These are phyloP conservation scores for Pachyrhynchus sulphureomaculatus DNA, from an alignment of 1,140 invertebrate genomes.

Conservation along the genomic window DNA sequence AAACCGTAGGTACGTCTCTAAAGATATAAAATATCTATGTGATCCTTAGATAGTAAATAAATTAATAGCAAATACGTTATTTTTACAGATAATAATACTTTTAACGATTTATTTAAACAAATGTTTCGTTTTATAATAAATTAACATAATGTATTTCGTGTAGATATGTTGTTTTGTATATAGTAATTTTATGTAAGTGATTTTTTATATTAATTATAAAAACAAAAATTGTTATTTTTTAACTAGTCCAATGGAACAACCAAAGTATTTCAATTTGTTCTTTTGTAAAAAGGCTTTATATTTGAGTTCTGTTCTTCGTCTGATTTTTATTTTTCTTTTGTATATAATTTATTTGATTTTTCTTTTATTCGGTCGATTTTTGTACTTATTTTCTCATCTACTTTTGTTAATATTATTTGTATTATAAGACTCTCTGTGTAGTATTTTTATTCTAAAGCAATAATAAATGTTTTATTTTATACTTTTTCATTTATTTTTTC, in stretches of 20 bases:
- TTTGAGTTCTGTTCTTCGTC: constrained; percentile 22
- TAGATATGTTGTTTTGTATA: constrained; percentile 34
- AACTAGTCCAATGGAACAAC: constrained; percentile 50
- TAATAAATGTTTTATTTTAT: constrained; percentile 33
- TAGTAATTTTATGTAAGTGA: constrained; percentile 25
- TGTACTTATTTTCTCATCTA: constrained; percentile 19
- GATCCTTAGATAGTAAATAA: constrained; percentile 39
- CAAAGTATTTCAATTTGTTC: constrained; percentile 45
- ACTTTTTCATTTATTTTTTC: constrained; percentile 15
- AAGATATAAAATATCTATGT: constrained; percentile 39
- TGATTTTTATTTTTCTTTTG: constrained; percentile 10
- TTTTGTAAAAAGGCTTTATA: constrained; percentile 33
- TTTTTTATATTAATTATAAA: constrained; percentile 15
- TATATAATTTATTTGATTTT: constrained; percentile 14
- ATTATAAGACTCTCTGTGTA: constrained; percentile 19
- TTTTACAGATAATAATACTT: constrained; percentile 32
- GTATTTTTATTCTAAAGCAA: constrained; percentile 12
- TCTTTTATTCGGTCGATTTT: constrained; percentile 27
- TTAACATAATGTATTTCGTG: constrained; percentile 20
- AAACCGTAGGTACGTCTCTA: too few relatives aligned
- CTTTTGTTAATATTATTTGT: constrained; percentile 18
- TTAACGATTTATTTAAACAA: constrained; percentile 8
- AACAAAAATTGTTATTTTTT: constrained; percentile 35
- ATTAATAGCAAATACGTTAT: constrained; percentile 32
- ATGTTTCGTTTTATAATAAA: constrained; percentile 11